Base-by-base conservation (phyloP, 2,797 vertebrate genomes). In the Clarias pachynema region DNA sequence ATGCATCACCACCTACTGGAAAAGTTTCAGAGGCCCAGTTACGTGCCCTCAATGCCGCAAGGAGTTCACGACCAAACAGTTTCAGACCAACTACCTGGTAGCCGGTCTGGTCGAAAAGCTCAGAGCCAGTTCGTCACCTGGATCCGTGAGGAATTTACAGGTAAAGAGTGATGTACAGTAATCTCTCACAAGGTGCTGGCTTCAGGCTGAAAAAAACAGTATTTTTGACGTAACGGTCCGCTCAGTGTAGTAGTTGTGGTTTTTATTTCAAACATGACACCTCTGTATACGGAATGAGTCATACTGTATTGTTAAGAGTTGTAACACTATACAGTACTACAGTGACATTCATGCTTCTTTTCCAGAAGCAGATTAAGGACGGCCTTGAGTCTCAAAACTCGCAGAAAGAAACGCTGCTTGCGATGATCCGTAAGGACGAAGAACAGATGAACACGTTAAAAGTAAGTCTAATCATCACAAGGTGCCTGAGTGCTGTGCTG, bases 1-100 rank as follows among this genome's bases (percentile, higher is more conserved):
- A 60, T 98, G 97, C 93, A 97, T 98, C 91, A 91, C 93, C 82
- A 87, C 90, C 0, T 97, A 96, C 92, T 98, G 97, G 96, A 92
- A 91, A 2, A 91, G 91, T 0, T 86, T 92, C 1, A 89, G 90
- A 3, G 62, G 92, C 5, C 91, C 86, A 0, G 92, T 93, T 0
- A 91, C 92, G 22, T 98, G 97, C 82, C 97, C 96, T 0, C 96
- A 97, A 85, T 98, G 97, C 87, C 95, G 97, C 73, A 94, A 91
- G 1, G 91, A 92, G 87, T 96, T 96, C 93, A 93, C 89, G 89
- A 87, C 77, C 86, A 95, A 91, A 49, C 84, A 94, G 0, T 95
- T 97, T 86, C 96, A 96, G 78, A 94, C 93, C 0, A 95, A 97
- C 91, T 96, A 95, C 89, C 93, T 97, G 12, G 95, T 98, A n/a